A percentile compares a stretch with the other conserved stretches of the same genome.
Conservation (phyloP, 2,797 vertebrate genomes). For the Ciconia nigra region DNA sequence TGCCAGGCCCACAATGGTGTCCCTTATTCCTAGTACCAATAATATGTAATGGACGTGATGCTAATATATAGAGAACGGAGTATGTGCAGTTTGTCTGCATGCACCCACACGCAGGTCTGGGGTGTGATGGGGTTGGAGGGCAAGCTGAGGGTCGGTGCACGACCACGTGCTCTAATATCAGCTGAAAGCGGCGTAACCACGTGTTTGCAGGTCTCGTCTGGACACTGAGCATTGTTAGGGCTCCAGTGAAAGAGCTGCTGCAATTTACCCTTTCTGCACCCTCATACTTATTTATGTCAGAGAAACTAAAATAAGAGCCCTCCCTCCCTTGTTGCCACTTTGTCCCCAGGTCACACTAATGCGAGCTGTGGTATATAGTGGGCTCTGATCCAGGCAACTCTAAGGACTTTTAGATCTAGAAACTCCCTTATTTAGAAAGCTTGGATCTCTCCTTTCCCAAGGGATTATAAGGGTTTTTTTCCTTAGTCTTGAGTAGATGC, state of each 20-base stretch:
- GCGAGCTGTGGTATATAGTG: neutral
- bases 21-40: neutral
- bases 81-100: neutral
- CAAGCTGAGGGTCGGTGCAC: neutral
- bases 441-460: neutral
- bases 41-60: neutral
- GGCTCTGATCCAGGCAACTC: neutral
- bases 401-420: neutral
- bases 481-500: neutral
- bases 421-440: neutral
- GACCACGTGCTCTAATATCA: neutral
- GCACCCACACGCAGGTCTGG: neutral
- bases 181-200: fast-evolving
- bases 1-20: neutral
- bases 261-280: neutral
- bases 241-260: neutral
- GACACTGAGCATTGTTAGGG: neutral
- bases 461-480: neutral
- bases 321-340: neutral
- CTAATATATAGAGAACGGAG: neutral
- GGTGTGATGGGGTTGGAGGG: neutral
- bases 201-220: fast-evolving
- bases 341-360: neutral
- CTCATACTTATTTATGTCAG: neutral
- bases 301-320: neutral